Evolutionary conservation across 2,797 vertebrate genomes (phyloP).

Genomic region (Tachyglossus aculeatus): DNA sequence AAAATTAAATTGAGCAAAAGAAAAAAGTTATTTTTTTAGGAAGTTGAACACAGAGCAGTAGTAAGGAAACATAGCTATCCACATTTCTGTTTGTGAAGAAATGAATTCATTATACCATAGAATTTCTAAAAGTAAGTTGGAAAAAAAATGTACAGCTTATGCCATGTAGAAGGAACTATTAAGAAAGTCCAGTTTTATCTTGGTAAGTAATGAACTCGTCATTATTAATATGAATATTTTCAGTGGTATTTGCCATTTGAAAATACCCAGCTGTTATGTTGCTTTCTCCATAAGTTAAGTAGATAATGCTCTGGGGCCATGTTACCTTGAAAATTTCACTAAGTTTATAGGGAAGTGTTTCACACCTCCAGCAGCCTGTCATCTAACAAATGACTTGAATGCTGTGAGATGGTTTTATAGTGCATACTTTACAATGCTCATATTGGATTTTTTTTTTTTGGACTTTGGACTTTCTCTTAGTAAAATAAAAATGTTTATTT

Average conservation of each 20-base stretch:
- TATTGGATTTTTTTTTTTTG: too few species aligned
- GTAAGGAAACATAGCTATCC: neutral
- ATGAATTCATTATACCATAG: neutral
- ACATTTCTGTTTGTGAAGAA: neutral
- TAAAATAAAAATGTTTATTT: too few species aligned
- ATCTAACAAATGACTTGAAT: neutral
- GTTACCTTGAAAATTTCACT: neutral
- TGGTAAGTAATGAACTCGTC: slow-evolving; percentile 7
- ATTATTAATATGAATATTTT: neutral
- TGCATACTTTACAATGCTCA: too few species aligned
- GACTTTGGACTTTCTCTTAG: too few species aligned
- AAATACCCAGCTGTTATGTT: slow-evolving; percentile 5
- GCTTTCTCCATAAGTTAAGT: neutral
- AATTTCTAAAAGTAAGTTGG: neutral
- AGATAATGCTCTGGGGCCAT: neutral
- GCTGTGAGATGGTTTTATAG: too few species aligned
- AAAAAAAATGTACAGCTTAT: accelerated
- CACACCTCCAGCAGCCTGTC: neutral
- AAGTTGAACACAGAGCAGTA: too few species aligned
- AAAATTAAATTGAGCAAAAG: too few species aligned
- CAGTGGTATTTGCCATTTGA: neutral
- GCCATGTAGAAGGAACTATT: neutral
- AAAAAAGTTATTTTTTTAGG: too few species aligned
- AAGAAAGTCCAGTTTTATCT: neutral
- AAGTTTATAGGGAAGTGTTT: neutral